Evolutionary conservation across 2,113 vertebrate species (phyloP), one percentile per base, ranked within the genome.

Genomic region (Calyptomena viridis): DNA sequence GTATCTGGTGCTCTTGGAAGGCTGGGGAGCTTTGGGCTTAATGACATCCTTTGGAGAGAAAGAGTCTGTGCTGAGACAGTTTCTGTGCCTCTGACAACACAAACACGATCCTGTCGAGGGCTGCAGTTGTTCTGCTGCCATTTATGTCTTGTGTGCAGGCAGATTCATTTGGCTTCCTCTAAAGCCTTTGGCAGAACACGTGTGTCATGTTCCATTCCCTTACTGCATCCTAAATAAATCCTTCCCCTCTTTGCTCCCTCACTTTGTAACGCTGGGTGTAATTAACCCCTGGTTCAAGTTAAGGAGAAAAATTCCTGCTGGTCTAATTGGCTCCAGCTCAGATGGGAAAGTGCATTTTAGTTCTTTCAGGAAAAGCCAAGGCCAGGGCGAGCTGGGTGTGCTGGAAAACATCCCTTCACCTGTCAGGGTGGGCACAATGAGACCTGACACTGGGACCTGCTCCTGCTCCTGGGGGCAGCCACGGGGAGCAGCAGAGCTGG

Each of bases 1-100:
- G 0, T 35, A 10, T 35, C 1, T 1, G n/a, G n/a, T 60, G 39
- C 2, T 10, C 49, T 50, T 58, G 4, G 64, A 28, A 89, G 12
- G 18, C 14, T 22, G 67, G 63, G 46, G 37, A 46, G 31, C 35
- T 93, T 42, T 63, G 87, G 83, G 52, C n/a, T 83, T 12, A 10
- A 23, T 1, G 2, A 7, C 62, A 62, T 73, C 44, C 59, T 73
- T 47, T 28, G 46, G 72, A 88, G 60, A 35, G 55, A 37, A n/a
- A 37, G n/a, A 53, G 8, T 23, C 1, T 3, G 53, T 76, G 7
- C 56, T 64, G 67, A 30, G 91, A 74, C 13, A 9, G 12, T 71
- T 81, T 21, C 56, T 6, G 1, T 8, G 10, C 72, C 47, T 1
- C 30, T 44, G 64, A 37, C 6, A 6, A 35, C 13, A 27, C 2